Evolutionary conservation across 2,113 vertebrate genomes (phyloP).

Genomic region (Apaloderma vittatum): DNA sequence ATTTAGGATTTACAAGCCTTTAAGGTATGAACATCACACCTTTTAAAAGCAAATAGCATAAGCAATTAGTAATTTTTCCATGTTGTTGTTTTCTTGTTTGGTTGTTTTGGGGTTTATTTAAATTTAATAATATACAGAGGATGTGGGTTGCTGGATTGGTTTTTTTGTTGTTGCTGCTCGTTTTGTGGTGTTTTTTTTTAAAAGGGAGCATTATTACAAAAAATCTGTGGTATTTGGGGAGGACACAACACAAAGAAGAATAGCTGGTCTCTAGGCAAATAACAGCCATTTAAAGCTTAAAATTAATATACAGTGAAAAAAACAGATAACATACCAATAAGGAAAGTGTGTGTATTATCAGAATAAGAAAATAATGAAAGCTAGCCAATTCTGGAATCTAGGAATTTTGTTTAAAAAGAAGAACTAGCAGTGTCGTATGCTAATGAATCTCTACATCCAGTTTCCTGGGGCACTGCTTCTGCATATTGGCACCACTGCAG

Average conservation of each 20-base stretch:
- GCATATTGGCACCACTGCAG: neutral
- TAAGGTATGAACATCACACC: neutral
- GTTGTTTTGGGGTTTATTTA: neutral
- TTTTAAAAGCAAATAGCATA: constrained; percentile 64
- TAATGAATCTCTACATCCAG: neutral
- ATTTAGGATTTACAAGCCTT: neutral
- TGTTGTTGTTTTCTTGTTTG: too few species aligned
- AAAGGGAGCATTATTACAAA: constrained; percentile 69
- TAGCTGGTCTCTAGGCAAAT: constrained; percentile 41
- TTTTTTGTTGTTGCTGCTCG: neutral
- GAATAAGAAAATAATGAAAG: neutral
- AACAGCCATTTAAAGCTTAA: neutral
- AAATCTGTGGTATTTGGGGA: constrained; percentile 75
- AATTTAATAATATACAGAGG: constrained; percentile 79
- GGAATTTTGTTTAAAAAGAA: neutral
- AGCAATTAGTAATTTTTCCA: constrained; percentile 59
- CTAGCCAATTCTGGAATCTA: neutral
- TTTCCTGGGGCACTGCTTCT: neutral
- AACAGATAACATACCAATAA: neutral
- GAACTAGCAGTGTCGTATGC: neutral
- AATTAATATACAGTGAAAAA: neutral
- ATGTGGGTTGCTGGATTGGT: constrained; percentile 84
- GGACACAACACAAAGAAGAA: constrained; percentile 72
- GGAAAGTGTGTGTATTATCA: neutral
- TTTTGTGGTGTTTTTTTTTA: neutral